These are phyloP conservation scores for Suillia variegata DNA, from an alignment of 2,888 invertebrate species.

Conservation along the genomic window DNA sequence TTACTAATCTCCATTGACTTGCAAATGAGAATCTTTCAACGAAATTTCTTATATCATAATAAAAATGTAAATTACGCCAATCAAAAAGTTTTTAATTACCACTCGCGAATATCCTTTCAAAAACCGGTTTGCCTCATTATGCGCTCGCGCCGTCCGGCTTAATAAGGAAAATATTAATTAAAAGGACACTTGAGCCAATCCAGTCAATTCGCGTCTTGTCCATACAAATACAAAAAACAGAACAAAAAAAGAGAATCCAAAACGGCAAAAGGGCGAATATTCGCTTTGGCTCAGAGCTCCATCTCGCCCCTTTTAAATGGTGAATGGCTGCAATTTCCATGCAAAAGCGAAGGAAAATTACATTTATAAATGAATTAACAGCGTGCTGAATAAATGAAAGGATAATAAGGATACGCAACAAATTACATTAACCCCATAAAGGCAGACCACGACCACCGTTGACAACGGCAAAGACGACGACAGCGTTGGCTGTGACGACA, in stretches of 20 bases:
- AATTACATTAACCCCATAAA: conserved; percentile 13
- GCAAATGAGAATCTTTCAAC: no score
- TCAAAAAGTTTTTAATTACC: conserved; percentile 1
- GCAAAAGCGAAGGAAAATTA: conserved; percentile 26
- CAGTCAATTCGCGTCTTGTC: no score
- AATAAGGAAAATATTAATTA: conserved; percentile 48
- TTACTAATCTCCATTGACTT: no score
- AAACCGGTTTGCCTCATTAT: not conserved
- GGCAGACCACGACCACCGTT: not conserved
- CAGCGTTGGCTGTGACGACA: not conserved
- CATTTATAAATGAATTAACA: conserved; percentile 56
- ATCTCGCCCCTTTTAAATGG: no score
- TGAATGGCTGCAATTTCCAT: conserved; percentile 5
- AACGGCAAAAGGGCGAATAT: not conserved
- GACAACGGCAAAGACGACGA: not conserved
- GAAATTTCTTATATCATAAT: no score
- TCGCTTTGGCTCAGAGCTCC: no score
- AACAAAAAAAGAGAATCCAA: not conserved
- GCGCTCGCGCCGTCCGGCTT: not conserved
- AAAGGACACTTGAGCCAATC: conserved; percentile 28
- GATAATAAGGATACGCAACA: conserved; percentile 49
- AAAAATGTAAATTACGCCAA: not conserved
- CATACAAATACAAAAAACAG: no score
- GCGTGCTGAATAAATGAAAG: conserved; percentile 57
- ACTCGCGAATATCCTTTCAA: not conserved